phyloP scores from a whole-genome alignment of 2,797 vertebrate genomes.

The Cygnus olor region DNA sequence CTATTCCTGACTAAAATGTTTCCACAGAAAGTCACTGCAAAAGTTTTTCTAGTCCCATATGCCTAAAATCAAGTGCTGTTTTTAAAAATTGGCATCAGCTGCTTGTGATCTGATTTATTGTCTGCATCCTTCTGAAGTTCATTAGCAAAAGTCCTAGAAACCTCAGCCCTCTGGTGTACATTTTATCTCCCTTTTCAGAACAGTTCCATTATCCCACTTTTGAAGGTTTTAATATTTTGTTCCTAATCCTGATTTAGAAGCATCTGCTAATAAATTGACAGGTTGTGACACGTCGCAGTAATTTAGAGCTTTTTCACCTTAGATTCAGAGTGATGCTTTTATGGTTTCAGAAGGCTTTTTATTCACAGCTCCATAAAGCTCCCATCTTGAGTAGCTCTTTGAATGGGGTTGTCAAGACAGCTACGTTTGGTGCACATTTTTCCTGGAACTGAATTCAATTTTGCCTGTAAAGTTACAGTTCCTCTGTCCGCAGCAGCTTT shows the following conservation, averaged over 20 bases:
- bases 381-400: conserved; percentile 45
- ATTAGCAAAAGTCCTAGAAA: conserved; percentile 12
- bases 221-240: conserved; percentile 30
- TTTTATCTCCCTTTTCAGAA: conserved; percentile 18
- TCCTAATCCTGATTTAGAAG: conserved; percentile 57
- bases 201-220: not conserved
- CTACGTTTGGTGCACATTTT: conserved; percentile 25
- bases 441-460: conserved; percentile 41
- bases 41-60: not conserved
- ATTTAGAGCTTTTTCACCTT: conserved; percentile 58
- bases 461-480: conserved; percentile 10
- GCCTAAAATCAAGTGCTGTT: conserved; percentile 21
- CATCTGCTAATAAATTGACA: conserved; percentile 67
- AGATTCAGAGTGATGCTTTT: conserved; percentile 30
- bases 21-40: not conserved
- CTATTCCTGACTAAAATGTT: not conserved
- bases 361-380: conserved; percentile 13
- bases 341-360: conserved; percentile 56
- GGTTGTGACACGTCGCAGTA: conserved; percentile 40
- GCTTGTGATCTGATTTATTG: not conserved
- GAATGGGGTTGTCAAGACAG: conserved; percentile 56
- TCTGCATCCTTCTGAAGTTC: not conserved
- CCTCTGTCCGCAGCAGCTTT: not conserved
- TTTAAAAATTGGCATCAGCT: conserved; percentile 25
- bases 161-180: not conserved